Conservation (phyloP, 2,113 vertebrate species). For the Neolamprologus sp. region DNA sequence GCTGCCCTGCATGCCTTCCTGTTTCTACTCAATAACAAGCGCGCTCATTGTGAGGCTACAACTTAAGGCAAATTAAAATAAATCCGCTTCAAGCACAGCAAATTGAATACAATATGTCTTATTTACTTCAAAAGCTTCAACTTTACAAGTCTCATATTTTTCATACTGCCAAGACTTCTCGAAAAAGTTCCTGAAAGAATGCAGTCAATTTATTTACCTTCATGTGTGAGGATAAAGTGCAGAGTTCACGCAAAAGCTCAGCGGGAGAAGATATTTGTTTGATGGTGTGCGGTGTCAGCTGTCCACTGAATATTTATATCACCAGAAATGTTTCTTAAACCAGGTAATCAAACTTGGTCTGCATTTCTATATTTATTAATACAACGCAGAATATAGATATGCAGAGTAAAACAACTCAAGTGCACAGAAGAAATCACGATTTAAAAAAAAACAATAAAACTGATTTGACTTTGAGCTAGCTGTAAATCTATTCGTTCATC, state of each 20-base stretch:
- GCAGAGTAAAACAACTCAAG: neutral
- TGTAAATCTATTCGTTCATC: neutral
- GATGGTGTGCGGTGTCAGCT: accelerated
- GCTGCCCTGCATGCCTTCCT: constrained; percentile 5
- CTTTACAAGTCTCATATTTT: accelerated
- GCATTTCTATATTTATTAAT: neutral
- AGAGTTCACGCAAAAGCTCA: neutral
- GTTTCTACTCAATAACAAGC: constrained; percentile 19
- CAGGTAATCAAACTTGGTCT: neutral
- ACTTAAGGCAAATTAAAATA: neutral
- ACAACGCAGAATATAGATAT: neutral
- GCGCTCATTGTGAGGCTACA: constrained; percentile 3
- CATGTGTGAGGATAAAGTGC: neutral
- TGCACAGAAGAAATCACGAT: neutral
- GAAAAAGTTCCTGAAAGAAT: neutral
- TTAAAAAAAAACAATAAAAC: accelerated
- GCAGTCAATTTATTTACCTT: neutral
- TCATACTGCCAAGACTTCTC: neutral
- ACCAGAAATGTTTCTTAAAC: neutral
- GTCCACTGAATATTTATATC: neutral
- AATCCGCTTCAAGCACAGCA: neutral
- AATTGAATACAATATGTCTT: neutral
- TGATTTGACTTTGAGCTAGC: neutral
- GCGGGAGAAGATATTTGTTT: neutral
- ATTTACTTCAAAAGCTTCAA: neutral